Percentiles rank a stretch among this genome's conserved stretches.
These are phyloP conservation scores for Nothobranchius kuhntae DNA, from an alignment of 2,113 vertebrate species.

Conservation along the genomic window DNA sequence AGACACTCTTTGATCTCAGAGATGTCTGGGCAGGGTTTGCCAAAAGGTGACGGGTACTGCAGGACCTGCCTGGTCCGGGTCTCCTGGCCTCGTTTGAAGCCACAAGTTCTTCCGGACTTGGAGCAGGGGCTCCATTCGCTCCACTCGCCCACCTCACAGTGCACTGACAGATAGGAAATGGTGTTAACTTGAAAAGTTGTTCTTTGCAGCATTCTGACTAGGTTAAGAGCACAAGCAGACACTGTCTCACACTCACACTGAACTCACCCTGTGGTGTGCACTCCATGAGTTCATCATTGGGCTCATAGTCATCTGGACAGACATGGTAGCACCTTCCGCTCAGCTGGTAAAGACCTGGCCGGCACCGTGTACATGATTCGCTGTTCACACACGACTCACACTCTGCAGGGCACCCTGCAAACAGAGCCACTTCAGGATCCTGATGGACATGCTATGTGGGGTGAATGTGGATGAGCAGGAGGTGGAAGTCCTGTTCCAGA, in stretches of 20 bases:
- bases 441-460: not conserved
- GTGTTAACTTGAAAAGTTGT: not conserved
- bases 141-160: slow-evolving; percentile 93
- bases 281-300: slow-evolving; percentile 91
- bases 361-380: slow-evolving; percentile 92
- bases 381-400: slow-evolving; percentile 93
- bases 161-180: slow-evolving; percentile 77
- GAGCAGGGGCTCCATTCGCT: slow-evolving; percentile 90
- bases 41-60: slow-evolving; percentile 85
- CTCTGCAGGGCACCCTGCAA: slow-evolving; percentile 91
- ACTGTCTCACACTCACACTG: not conserved
- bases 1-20: slow-evolving; percentile 89
- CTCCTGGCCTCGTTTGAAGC: slow-evolving; percentile 92
- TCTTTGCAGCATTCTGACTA: not conserved
- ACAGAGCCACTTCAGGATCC: slow-evolving; percentile 40
- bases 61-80: slow-evolving; percentile 87
- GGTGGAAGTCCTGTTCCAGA: not conserved
- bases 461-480: not conserved
- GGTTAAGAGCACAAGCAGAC: not conserved
- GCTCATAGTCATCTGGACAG: slow-evolving; percentile 91
- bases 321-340: slow-evolving; percentile 90
- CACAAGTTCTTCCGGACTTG: slow-evolving; percentile 89
- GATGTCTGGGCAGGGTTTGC: slow-evolving; percentile 85
- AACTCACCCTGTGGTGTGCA: slow-evolving; percentile 86
- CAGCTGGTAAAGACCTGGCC: slow-evolving; percentile 89